Base-by-base conservation (phyloP, 2,113 vertebrate species). In the Epinephelus lanceolatus region DNA sequence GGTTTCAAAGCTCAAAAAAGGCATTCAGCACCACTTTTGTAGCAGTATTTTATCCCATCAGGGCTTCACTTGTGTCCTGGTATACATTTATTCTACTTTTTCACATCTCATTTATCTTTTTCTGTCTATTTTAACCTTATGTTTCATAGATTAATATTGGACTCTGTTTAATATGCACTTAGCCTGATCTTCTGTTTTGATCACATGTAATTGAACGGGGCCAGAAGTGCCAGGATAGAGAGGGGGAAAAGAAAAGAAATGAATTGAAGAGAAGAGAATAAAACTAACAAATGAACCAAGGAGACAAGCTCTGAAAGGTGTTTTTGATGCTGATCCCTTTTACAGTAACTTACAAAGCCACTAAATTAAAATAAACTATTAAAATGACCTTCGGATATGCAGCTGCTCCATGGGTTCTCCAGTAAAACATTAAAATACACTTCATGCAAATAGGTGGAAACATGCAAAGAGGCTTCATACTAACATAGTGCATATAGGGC, bases 361-460 rank as follows among this genome's bases (percentile, higher is more conserved):
- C 47, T 72, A 42, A 77, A 90, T 63, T 33, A 1, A 83, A 85
- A 82, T n/a, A 71, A 45, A 61, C 47, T 63, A 23, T 79, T 45
- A 62, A 81, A 86, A 80, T 79, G 66, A 81, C 86, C 73, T 61
- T 53, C 25, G 62, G 71, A 73, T 81, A 23, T 37, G 57, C 67
- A 40, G 59, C 49, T 71, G 15, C 56, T 55, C n/a, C 27, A 55
- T 14, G 2, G 21, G 33, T 51, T 80, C 71, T 56, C 61, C 37
- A 37, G 49, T 78, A 74, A 86, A 88, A 71, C 23, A 70, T 74
- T 65, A 23, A 70, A 78, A 73, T 63, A 55, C 68, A 71, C 27
- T 72, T 78, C 18, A 81, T 73, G 73, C 40, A 81, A 80, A 80
- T 85, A 66, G 37, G 23, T 27, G 23, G 25, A 75, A 80, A 80